A percentile compares a stretch with the other conserved stretches of the same genome.
Evolutionary conservation across 2,888 invertebrate genomes (phyloP).

Genomic region (Pterostichus niger): DNA sequence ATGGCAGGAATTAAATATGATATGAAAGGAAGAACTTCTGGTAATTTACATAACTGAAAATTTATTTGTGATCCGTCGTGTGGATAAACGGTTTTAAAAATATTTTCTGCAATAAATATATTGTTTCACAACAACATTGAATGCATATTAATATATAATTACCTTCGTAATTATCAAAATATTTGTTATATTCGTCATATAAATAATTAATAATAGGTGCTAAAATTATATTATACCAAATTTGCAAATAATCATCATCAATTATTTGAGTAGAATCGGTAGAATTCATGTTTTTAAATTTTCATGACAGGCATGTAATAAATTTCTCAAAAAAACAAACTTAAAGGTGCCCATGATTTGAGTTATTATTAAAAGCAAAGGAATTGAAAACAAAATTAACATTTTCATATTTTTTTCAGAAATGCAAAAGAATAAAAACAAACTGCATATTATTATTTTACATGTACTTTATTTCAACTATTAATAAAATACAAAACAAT

Average conservation of each 20-base stretch:
- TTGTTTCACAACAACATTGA: background rate
- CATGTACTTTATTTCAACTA: conserved; percentile 63
- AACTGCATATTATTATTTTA: conserved; percentile 3
- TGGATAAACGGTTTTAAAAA: conserved; percentile 31
- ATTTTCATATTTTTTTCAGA: background rate
- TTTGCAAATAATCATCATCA: conserved; percentile 38
- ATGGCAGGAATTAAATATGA: conserved; percentile 54
- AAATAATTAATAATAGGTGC: conserved; percentile 27
- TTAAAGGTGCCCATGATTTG: too few relatives aligned
- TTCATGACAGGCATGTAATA: conserved; percentile 43
- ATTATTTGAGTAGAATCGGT: background rate
- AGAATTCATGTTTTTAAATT: conserved; percentile 45
- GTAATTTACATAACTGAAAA: conserved; percentile 29
- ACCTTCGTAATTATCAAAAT: conserved; percentile 55
- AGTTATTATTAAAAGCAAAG: background rate
- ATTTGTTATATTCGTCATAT: conserved; percentile 22
- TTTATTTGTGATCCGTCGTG: conserved; percentile 25
- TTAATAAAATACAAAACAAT: conserved; percentile 62
- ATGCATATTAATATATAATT: background rate
- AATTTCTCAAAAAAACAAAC: conserved; percentile 9
- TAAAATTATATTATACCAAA: conserved; percentile 56
- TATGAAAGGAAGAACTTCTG: conserved; percentile 3
- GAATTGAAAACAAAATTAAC: conserved; percentile 12
- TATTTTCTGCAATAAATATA: conserved; percentile 46
- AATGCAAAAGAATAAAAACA: background rate